These are phyloP conservation scores for Aleadryas rufinucha DNA, from an alignment of 2,113 vertebrate genomes.

Conservation along the genomic window DNA sequence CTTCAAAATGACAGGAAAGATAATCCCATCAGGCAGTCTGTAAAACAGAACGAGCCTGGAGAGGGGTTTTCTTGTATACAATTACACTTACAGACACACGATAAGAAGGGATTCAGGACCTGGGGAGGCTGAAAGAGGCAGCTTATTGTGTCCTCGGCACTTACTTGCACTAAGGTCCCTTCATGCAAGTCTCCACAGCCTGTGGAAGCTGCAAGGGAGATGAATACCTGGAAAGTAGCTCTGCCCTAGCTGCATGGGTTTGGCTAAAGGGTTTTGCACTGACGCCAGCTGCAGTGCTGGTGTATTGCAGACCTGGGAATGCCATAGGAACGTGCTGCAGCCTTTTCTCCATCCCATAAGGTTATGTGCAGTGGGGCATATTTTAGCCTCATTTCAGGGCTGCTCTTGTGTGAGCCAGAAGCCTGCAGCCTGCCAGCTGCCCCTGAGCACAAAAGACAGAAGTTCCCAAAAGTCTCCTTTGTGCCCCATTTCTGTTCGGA, in stretches of 20 bases:
- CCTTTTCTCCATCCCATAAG: neutral
- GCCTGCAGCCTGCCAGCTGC: neutral
- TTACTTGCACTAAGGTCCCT: neutral
- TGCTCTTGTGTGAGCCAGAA: neutral
- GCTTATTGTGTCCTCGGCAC: neutral
- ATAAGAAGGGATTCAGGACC: neutral
- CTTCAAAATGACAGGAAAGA: slow-evolving; percentile 48
- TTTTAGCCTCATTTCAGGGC: neutral
- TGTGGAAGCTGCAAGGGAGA: neutral
- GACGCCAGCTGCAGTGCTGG: accelerated
- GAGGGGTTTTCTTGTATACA: slow-evolving; percentile 23
- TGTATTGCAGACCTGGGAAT: neutral
- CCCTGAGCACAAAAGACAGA: neutral
- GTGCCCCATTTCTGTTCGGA: neutral
- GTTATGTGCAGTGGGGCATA: neutral
- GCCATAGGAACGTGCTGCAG: accelerated
- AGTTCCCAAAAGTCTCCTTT: neutral
- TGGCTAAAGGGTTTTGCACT: neutral
- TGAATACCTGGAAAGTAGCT: neutral
- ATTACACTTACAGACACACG: neutral
- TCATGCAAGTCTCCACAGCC: neutral
- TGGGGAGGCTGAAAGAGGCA: neutral
- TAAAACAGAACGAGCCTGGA: slow-evolving; percentile 10
- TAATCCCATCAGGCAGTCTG: slow-evolving; percentile 44
- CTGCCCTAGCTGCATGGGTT: neutral